Conservation (phyloP, 1,140 invertebrate genomes). For the Centruroides sculpturatus region DNA sequence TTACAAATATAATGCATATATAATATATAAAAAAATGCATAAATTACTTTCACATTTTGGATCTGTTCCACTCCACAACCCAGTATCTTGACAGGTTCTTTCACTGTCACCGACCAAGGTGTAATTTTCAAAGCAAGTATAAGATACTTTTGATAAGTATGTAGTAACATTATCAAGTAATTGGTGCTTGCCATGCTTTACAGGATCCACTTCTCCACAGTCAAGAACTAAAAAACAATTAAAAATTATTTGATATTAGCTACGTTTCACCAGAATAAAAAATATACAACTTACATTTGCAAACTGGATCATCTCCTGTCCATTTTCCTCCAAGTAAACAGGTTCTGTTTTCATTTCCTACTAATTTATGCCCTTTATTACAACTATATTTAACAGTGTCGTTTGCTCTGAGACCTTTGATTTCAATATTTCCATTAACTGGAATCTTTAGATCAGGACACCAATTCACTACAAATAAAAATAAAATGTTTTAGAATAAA, state of each 20-base stretch:
- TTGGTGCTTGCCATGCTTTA: slow-evolving; percentile 52
- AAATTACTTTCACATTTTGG: slow-evolving; percentile 20
- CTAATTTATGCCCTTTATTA: slow-evolving; percentile 65
- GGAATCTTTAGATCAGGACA: slow-evolving; percentile 63
- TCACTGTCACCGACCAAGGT: slow-evolving; percentile 48
- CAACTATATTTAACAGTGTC: slow-evolving; percentile 48
- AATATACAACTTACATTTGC: slow-evolving; percentile 18
- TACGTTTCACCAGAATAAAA: neutral
- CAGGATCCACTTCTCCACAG: slow-evolving; percentile 62
- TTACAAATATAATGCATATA: too few species aligned
- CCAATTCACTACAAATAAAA: slow-evolving; percentile 24
- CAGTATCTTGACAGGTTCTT: slow-evolving; percentile 58
- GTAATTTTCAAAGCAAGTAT: slow-evolving; percentile 67
- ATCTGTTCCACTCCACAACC: slow-evolving; percentile 54
- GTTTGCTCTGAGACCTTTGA: slow-evolving; percentile 41
- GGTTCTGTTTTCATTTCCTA: slow-evolving; percentile 36
- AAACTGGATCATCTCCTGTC: slow-evolving; percentile 20
- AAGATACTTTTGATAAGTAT: slow-evolving; percentile 52
- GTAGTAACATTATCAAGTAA: slow-evolving; percentile 49
- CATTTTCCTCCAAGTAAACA: slow-evolving; percentile 22
- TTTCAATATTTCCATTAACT: slow-evolving; percentile 62
- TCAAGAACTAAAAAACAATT: slow-evolving; percentile 39
- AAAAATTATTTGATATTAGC: neutral
- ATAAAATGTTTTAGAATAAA: neutral
- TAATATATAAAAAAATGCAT: neutral